phyloP scores from a whole-genome alignment of 2,113 vertebrate genomes.

The Sinocyclocheilus rhinocerous region DNA sequence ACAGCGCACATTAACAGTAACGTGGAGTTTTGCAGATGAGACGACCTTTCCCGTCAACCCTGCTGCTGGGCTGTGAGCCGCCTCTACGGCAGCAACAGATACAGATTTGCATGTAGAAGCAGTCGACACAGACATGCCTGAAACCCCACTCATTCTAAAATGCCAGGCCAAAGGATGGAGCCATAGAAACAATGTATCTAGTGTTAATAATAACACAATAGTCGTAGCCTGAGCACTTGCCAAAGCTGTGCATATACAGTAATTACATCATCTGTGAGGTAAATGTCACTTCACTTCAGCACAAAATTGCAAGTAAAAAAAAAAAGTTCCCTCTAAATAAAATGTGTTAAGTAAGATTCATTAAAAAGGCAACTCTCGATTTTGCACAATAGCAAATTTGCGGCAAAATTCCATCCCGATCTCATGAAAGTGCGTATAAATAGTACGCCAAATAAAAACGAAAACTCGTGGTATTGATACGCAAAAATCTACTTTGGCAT shows the following conservation, averaged over 20 bases:
- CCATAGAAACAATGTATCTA: not conserved
- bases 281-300: not conserved
- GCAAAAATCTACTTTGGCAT: no score
- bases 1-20: conserved; percentile 61
- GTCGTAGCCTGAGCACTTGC: not conserved
- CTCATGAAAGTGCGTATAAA: no score
- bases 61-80: conserved; percentile 27
- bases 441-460: no score
- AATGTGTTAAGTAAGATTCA: no score
- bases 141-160: not conserved
- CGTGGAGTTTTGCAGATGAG: conserved; percentile 65
- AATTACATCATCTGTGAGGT: not conserved
- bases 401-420: no score
- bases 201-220: not conserved
- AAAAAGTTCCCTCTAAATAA: no score
- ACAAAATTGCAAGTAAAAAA: no score
- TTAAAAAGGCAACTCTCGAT: no score
- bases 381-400: no score
- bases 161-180: conserved; percentile 1
- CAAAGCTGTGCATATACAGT: not conserved
- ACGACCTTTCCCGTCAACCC: conserved; percentile 62
- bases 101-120: conserved; percentile 48
- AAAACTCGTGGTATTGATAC: no score
- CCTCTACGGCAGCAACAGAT: conserved; percentile 42
- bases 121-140: not conserved